Evolutionary conservation across 2,888 invertebrate species (phyloP).

Genomic region (Agonum fuliginosum): DNA sequence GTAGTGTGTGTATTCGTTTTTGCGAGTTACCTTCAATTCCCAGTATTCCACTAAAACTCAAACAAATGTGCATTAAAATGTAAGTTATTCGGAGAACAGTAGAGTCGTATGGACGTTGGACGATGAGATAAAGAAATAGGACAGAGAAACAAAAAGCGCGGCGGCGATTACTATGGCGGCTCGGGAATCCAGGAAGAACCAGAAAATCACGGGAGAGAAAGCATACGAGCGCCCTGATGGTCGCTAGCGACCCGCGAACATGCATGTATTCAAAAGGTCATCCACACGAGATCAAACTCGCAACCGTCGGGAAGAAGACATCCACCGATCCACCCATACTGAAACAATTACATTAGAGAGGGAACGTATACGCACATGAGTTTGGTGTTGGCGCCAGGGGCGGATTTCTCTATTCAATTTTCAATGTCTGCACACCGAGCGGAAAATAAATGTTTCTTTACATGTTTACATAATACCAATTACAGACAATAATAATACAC

Average conservation of each 20-base stretch:
- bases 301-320: slow-evolving; percentile 44
- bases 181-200: neutral
- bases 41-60: slow-evolving; percentile 27
- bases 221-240: slow-evolving; percentile 44
- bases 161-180: neutral
- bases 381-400: slow-evolving; percentile 30
- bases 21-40: slow-evolving; percentile 5
- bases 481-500: no score
- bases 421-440: no score
- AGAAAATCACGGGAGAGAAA: slow-evolving; percentile 41
- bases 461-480: no score
- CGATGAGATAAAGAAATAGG: slow-evolving; percentile 52
- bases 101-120: slow-evolving; percentile 4
- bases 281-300: slow-evolving; percentile 44
- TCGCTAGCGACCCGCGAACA: slow-evolving; percentile 63
- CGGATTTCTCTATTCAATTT: neutral
- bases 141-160: slow-evolving; percentile 42
- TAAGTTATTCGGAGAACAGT: slow-evolving; percentile 28
- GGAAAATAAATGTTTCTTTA: no score
- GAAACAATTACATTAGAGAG: slow-evolving; percentile 59
- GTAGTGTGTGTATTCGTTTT: neutral
- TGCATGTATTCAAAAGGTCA: slow-evolving; percentile 62
- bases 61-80: slow-evolving; percentile 40
- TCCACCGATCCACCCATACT: slow-evolving; percentile 32
- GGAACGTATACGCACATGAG: slow-evolving; percentile 31